Percentiles rank a stretch among this genome's conserved stretches.
Conservation (phyloP, 2,888 invertebrate species). For the Sthenelais limicola region DNA sequence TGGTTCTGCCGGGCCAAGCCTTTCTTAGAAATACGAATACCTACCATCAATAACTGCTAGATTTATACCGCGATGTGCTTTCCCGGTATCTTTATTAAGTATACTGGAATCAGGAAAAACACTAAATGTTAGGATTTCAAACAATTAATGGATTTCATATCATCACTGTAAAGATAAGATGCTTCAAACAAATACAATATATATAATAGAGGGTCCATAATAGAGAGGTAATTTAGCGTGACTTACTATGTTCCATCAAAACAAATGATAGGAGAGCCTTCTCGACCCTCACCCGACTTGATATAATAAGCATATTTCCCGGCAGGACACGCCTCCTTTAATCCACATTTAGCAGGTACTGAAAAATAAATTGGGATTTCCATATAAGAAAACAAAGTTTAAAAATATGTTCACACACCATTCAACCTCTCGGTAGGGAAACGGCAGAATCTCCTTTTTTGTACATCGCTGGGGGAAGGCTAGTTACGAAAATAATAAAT, state of each 20-base stretch:
- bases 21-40: too few relatives aligned
- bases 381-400: too few relatives aligned
- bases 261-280: conserved; percentile 51
- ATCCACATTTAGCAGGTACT: conserved; percentile 27
- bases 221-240: background rate
- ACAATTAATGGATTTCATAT: too few relatives aligned
- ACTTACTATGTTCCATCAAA: conserved; percentile 54
- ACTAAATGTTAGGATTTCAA: background rate
- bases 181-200: too few relatives aligned
- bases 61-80: conserved; percentile 66
- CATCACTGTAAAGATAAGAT: too few relatives aligned
- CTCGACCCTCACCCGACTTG: conserved; percentile 51
- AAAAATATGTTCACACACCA: too few relatives aligned
- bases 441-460: too few relatives aligned
- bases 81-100: conserved; percentile 58
- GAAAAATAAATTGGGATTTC: background rate
- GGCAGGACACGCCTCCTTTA: conserved; percentile 46
- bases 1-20: too few relatives aligned
- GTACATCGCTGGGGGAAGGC: too few relatives aligned
- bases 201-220: background rate
- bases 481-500: too few relatives aligned
- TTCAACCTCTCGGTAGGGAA: too few relatives aligned
- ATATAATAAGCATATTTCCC: conserved; percentile 50
- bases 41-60: conserved; percentile 63
- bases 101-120: conserved; percentile 51